These are phyloP conservation scores for Pampusana beccarii DNA, from an alignment of 2,113 vertebrate species.

Conservation along the genomic window DNA sequence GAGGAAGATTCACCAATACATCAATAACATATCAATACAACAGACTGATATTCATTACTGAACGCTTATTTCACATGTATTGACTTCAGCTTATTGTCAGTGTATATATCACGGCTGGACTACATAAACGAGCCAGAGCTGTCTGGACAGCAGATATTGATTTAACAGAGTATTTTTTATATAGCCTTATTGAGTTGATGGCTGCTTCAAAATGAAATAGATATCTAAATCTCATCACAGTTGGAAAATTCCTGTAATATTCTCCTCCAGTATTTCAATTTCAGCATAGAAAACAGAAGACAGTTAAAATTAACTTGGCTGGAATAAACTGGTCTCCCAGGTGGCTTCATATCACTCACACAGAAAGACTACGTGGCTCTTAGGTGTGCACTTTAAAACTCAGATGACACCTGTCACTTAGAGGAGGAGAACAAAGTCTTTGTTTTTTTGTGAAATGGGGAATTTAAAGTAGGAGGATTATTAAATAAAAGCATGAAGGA, in stretches of 20 bases:
- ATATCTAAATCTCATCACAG: slow-evolving; percentile 13
- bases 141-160: slow-evolving; percentile 52
- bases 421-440: neutral
- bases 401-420: neutral
- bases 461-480: neutral
- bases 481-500: neutral
- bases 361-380: neutral
- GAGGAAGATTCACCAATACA: neutral
- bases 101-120: neutral
- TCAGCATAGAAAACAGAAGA: neutral
- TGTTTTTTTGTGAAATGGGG: neutral
- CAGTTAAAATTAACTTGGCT: neutral
- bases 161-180: slow-evolving; percentile 60
- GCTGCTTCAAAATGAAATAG: slow-evolving; percentile 43
- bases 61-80: slow-evolving; percentile 6
- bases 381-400: neutral
- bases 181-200: slow-evolving; percentile 48
- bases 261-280: neutral
- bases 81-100: slow-evolving; percentile 8
- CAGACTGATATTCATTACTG: neutral
- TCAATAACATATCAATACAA: neutral
- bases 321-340: neutral
- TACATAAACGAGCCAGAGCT: slow-evolving; percentile 6
- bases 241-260: slow-evolving; percentile 30
- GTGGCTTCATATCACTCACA: neutral